These are phyloP conservation scores for Heteromyza rotundicornis DNA, from an alignment of 2,888 invertebrate species.

Conservation along the genomic window DNA sequence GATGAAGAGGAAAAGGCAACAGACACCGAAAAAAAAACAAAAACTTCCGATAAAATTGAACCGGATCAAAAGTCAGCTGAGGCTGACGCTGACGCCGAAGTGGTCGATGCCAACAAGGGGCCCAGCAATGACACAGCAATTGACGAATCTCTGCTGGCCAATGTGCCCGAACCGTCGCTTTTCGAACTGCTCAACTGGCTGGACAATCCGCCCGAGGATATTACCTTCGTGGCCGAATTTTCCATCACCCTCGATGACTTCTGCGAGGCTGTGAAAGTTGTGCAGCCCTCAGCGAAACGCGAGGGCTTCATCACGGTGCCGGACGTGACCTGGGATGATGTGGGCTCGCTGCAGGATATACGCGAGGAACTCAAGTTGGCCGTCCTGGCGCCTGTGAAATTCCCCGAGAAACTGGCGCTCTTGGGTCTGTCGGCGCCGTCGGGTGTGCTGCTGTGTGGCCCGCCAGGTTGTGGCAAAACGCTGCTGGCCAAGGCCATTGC, in stretches of 20 bases:
- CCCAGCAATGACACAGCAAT: conserved; percentile 35
- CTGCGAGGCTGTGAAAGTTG: conserved; percentile 75
- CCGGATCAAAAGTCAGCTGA: background rate
- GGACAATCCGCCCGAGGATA: conserved; percentile 69
- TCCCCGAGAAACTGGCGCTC: conserved; percentile 78
- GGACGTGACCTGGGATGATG: conserved; percentile 95
- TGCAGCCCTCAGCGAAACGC: conserved; percentile 92
- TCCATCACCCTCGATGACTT: conserved; percentile 80
- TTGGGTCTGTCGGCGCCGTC: conserved; percentile 83
- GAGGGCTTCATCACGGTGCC: conserved; percentile 98
- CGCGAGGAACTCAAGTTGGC: conserved; percentile 89
- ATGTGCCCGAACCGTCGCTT: conserved; percentile 56
- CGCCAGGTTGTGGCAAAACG: conserved; percentile 97
- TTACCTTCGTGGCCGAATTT: conserved; percentile 71
- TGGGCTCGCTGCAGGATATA: conserved; percentile 89
- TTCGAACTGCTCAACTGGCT: conserved; percentile 71
- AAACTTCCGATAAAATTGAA: too few relatives aligned
- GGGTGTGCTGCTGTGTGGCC: conserved; percentile 93
- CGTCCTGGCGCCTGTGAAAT: conserved; percentile 90
- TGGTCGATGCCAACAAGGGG: background rate
- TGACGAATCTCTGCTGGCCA: conserved; percentile 34
- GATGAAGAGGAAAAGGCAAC: conserved; percentile 25
- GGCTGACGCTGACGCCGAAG: background rate
- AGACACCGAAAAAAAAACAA: conserved; percentile 28
- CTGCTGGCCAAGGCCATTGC: conserved; percentile 97